Evolutionary conservation across 92 coral and sea anemone genomes (phyloP), one percentile per base, ranked within the genome.

Genomic region (Desmophyllum pertusum): DNA sequence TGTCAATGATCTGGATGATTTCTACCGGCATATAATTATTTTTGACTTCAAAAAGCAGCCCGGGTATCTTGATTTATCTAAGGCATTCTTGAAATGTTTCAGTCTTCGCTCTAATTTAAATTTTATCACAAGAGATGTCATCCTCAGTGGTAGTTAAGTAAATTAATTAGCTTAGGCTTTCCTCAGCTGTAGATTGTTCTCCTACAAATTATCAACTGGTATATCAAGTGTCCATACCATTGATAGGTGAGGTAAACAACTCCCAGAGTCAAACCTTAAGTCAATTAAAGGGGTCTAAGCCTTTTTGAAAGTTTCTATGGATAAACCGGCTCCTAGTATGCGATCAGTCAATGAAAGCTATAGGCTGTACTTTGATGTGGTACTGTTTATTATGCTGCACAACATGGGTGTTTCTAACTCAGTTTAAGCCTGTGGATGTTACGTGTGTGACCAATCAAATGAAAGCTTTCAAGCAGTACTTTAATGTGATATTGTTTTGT

Each of bases 111-210:
- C 27, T n/a, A n/a, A n/a, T n/a, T n/a, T n/a, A n/a, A n/a, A 59
- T 8, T 48, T 48, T 74, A 48, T 74, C 78, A 43, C 78, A 46
- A 74, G 45, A 42, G 46, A 30, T 43, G 39, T 38, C 25, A 23
- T 67, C 73, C 73, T 67, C n/a, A n/a, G n/a, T 67, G 29, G 75
- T 29, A 35, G 55, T 74, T n/a, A n/a, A n/a, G n/a, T n/a, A n/a
- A n/a, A n/a, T n/a, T n/a, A 74, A 74, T 74, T 18, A 48, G 39
- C 27, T 74, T 43, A 74, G 42, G 51, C 19, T 37, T 70, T 27
- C 6, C 19, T 70, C 35, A 40, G 15, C 43, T 6, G 61, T 33
- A 17, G 14, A 46, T 27, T 30, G 39, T 10, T 37, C 42, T 37
- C 45, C 15, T 67, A 5, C 41, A 66, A 1, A 33, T 67, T 37